These are phyloP conservation scores for Nyctereutes procyonoides DNA, from an alignment of 2,113 vertebrate genomes.

Conservation along the genomic window DNA sequence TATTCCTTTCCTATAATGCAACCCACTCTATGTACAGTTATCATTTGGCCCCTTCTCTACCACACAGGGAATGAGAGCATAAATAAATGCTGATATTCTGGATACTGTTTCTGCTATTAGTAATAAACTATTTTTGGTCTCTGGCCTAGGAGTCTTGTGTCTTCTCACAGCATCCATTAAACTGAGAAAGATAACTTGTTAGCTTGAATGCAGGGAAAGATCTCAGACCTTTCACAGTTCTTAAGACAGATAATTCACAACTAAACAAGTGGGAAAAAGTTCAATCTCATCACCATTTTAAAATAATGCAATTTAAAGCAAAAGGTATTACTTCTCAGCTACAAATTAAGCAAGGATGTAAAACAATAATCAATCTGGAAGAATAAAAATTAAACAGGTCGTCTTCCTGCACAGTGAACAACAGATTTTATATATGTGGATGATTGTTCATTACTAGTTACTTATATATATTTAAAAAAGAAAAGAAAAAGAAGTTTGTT, in stretches of 20 bases:
- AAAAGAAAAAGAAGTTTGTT: neutral
- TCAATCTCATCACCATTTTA: slow-evolving; percentile 8
- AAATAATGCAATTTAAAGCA: slow-evolving; percentile 31
- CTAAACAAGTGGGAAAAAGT: slow-evolving; percentile 35
- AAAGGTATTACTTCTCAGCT: slow-evolving; percentile 43
- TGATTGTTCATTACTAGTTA: neutral
- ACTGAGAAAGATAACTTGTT: slow-evolving; percentile 9
- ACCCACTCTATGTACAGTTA: neutral
- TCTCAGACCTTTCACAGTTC: slow-evolving; percentile 35
- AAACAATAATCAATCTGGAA: neutral
- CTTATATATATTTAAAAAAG: neutral
- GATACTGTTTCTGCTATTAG: slow-evolving; percentile 17
- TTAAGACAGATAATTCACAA: slow-evolving; percentile 21
- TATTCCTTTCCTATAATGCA: neutral
- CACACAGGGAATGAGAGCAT: neutral
- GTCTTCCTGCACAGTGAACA: neutral
- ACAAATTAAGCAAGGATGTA: neutral
- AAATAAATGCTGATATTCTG: slow-evolving; percentile 38
- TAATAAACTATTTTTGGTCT: neutral
- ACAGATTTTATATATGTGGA: neutral
- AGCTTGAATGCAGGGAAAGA: neutral
- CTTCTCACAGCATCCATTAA: neutral
- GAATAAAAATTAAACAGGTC: slow-evolving; percentile 27
- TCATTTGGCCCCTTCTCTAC: neutral
- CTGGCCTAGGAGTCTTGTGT: neutral